Evolutionary conservation across 2,888 invertebrate genomes (phyloP), one percentile per base, ranked within the genome.

Genomic region (Parnassius orleans): DNA sequence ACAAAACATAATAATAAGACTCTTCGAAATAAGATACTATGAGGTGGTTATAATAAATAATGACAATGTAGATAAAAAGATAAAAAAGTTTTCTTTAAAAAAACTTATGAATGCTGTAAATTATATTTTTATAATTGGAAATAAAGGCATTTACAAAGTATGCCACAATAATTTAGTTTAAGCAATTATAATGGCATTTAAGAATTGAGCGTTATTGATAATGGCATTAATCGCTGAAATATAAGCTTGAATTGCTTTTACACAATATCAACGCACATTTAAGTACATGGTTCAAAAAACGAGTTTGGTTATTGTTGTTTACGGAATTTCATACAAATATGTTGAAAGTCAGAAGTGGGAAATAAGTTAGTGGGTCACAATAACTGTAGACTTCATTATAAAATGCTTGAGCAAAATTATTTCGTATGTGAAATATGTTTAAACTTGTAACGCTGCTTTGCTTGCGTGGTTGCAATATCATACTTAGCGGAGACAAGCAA

Each of bases 121-220:
- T 14, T 3, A 42, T 42, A 14, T n/a, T 53, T 50, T 15, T 9
- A 11, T 50, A 33, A 52, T 2, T 19, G 24, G 9, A 33, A 52
- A 0, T 12, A 52, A 54, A 54, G 19, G 44, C 3, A 44, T 44
- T 11, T 55, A 11, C 2, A 14, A 55, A 55, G n/a, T 33, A 46
- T 56, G 33, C 14, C 47, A 56, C n/a, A 56, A 33, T 56, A n/a
- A 56, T 56, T 47, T 33, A 47, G 41, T 56, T 56, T 33, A 9
- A 33, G 15, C 15, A 55, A 55, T 55, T 14, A 55, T 24, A 24
- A 55, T 24, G 19, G 15, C 54, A 54, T 12, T 53, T 15, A 9
- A 52, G 19, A 1, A 19, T 11, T 51, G 50, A 57, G 14, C 12
- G 41, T 42, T 14, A 50, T 42, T 57, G 57, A 42, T 52, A 58